Percentiles rank a stretch among this genome's conserved stretches.
Conservation (phyloP, 2,797 vertebrate species). For the Bryconaethiops microstoma region DNA sequence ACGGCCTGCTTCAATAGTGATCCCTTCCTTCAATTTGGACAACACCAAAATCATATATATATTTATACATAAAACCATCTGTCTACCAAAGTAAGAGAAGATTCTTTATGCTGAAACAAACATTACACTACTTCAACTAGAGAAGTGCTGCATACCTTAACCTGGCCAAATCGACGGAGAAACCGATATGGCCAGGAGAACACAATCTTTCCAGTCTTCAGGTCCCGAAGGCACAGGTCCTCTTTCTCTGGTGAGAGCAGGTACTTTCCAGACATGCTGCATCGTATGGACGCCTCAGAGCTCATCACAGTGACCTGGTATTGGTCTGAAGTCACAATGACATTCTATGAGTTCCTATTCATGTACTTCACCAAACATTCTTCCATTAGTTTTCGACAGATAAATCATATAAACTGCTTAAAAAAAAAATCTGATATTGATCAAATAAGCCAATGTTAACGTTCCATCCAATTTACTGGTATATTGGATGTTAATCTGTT, state of each 20-base stretch:
- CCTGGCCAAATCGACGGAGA: constrained; percentile 85
- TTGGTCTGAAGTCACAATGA: constrained; percentile 61
- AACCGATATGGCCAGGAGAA: constrained; percentile 85
- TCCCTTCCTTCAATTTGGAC: constrained; percentile 72
- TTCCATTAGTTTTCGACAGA: too few relatives aligned
- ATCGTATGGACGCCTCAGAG: constrained; percentile 81
- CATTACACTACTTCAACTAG: too few relatives aligned
- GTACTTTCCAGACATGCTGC: constrained; percentile 81
- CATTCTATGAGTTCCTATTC: background rate
- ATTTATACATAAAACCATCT: background rate
- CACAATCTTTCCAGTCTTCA: constrained; percentile 63
- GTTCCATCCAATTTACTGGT: too few relatives aligned
- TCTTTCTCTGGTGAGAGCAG: constrained; percentile 76
- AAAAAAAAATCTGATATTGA: too few relatives aligned
- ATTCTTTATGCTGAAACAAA: background rate
- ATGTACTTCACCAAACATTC: background rate
- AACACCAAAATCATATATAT: background rate
- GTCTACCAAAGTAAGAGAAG: background rate
- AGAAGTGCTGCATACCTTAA: constrained; percentile 76
- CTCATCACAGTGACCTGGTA: constrained; percentile 79
- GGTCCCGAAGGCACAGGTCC: constrained; percentile 72
- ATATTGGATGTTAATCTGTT: too few relatives aligned
- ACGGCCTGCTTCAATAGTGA: constrained; percentile 87
- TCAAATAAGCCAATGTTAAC: too few relatives aligned
- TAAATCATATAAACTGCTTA: too few relatives aligned